Percentiles rank a stretch among this genome's conserved stretches.
Evolutionary conservation across 2,888 invertebrate genomes (phyloP).

Genomic region (Troides aeacus): DNA sequence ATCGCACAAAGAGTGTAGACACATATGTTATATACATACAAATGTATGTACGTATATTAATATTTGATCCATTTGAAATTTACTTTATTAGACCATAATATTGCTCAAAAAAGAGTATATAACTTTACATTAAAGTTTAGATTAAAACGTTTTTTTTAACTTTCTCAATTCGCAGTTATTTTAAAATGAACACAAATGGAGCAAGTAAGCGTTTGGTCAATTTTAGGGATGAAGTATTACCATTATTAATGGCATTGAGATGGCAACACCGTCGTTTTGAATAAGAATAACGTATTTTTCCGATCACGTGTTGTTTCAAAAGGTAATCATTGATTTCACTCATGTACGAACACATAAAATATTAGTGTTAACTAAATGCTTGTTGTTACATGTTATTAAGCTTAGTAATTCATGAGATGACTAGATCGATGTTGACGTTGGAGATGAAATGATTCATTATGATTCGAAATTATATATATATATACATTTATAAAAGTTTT

Average conservation of each 20-base stretch:
- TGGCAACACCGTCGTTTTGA: not conserved
- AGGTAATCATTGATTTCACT: constrained; percentile 4
- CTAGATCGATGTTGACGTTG: constrained; percentile 62
- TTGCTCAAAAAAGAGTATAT: constrained; percentile 3
- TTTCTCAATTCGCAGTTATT: constrained; percentile 60
- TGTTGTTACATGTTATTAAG: constrained; percentile 44
- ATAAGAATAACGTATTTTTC: not conserved
- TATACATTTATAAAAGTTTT: constrained; percentile 74
- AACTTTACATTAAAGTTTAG: too few relatives aligned
- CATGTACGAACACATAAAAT: constrained; percentile 22
- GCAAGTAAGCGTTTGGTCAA: constrained; percentile 55
- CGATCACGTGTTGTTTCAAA: not conserved
- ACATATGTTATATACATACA: constrained; percentile 13
- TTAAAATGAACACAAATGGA: constrained; percentile 26
- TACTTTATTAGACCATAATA: constrained; percentile 16
- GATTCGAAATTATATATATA: constrained; percentile 67
- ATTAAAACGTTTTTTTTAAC: constrained; percentile 32
- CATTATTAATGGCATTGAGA: constrained; percentile 3
- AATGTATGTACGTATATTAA: constrained; percentile 2
- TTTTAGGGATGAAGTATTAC: constrained; percentile 52
- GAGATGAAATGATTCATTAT: constrained; percentile 38
- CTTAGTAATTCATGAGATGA: constrained; percentile 48
- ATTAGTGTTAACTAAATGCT: constrained; percentile 35
- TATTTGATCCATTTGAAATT: not conserved
- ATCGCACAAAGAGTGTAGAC: constrained; percentile 73